Conservation (phyloP, 2,888 invertebrate species). For the Branchipolynoe longqiensis region DNA sequence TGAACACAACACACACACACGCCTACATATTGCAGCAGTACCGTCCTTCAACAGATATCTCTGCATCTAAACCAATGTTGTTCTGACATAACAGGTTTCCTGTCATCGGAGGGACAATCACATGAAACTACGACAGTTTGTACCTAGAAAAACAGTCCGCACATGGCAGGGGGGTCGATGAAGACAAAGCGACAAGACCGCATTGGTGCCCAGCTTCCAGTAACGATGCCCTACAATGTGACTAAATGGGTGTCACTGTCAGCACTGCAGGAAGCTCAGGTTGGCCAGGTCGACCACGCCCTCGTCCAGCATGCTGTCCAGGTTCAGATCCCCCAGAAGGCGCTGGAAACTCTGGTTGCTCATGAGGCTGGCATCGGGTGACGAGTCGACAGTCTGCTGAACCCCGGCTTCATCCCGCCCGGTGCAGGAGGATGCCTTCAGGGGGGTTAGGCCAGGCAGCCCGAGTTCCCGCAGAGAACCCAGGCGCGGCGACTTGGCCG, state of each 20-base stretch:
- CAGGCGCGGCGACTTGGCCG: conserved; percentile 25
- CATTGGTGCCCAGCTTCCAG: too few relatives aligned
- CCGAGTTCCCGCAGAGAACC: conserved; percentile 57
- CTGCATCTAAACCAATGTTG: too few relatives aligned
- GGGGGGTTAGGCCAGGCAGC: conserved; percentile 59
- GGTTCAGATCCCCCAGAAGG: conserved; percentile 53
- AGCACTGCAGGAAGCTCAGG: conserved; percentile 40
- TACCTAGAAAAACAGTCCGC: too few relatives aligned
- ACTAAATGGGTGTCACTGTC: neutral
- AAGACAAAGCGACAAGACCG: too few relatives aligned
- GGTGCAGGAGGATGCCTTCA: conserved; percentile 14
- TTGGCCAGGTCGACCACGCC: conserved; percentile 12
- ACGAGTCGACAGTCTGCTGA: neutral
- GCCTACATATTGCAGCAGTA: too few relatives aligned
- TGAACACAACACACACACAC: too few relatives aligned
- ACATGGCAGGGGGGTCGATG: too few relatives aligned
- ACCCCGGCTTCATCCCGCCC: neutral
- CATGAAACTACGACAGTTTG: too few relatives aligned
- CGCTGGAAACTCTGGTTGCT: conserved; percentile 58
- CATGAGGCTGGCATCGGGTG: conserved; percentile 1
- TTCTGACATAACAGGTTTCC: too few relatives aligned
- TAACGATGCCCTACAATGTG: too few relatives aligned
- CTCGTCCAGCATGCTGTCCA: conserved; percentile 57
- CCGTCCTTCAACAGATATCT: too few relatives aligned
- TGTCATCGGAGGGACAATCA: too few relatives aligned